Percentiles rank a stretch among this genome's conserved stretches.
Evolutionary conservation across 2,113 vertebrate species (phyloP).

Genomic region (Dryoscopus gambensis): DNA sequence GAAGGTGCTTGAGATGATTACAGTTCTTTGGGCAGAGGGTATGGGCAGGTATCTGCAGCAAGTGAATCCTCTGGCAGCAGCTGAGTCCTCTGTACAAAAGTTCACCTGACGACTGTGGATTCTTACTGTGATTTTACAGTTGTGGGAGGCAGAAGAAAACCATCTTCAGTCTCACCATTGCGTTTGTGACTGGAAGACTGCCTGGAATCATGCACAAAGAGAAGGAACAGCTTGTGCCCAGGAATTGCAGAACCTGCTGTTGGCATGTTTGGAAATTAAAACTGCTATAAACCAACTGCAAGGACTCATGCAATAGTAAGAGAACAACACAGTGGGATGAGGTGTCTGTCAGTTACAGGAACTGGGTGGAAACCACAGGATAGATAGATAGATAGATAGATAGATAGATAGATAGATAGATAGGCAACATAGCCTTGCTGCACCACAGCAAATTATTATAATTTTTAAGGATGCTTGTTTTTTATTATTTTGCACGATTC

Average conservation of each 20-base stretch:
- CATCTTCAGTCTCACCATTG: constrained; percentile 69
- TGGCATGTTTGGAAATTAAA: constrained; percentile 52
- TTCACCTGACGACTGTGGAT: background rate
- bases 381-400: background rate
- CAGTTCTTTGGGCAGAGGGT: background rate
- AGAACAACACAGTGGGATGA: background rate
- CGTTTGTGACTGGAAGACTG: constrained; percentile 65
- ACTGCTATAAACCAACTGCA: constrained; percentile 76
- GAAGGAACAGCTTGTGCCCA: constrained; percentile 62
- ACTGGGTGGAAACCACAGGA: background rate
- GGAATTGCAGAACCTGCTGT: constrained; percentile 74
- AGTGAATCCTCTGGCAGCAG: background rate
- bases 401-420: background rate
- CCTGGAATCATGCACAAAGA: constrained; percentile 72
- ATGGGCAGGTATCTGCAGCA: background rate
- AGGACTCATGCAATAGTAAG: constrained; percentile 80
- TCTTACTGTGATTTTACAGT: constrained; percentile 63
- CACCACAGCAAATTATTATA: background rate
- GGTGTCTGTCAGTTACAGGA: background rate
- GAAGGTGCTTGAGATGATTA: background rate
- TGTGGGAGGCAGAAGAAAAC: constrained; percentile 75
- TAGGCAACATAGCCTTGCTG: background rate
- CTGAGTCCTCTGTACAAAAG: background rate
- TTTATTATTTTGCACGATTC: background rate
- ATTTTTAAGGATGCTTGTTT: background rate